phyloP scores from a whole-genome alignment of 64 coral and sea anemone genomes.

The Stichodactyla mertensii region DNA sequence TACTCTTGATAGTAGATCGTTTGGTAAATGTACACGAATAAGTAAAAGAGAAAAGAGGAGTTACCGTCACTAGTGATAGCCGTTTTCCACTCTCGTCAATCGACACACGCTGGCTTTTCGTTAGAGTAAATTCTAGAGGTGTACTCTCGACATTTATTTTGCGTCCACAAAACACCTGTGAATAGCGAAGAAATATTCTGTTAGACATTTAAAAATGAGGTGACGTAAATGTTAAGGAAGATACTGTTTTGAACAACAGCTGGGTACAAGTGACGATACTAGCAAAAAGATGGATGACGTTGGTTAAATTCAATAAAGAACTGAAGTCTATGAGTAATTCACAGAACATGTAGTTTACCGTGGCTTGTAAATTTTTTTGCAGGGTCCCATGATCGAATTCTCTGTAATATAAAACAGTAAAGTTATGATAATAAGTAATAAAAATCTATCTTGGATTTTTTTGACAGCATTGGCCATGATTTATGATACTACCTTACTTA shows the following conservation, averaged over 20 bases:
- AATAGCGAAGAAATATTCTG: not conserved
- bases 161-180: conserved; percentile 76
- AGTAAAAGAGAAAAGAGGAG: not conserved
- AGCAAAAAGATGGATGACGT: not conserved
- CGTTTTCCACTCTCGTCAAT: not conserved
- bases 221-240: too few species aligned
- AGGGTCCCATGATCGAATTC: conserved; percentile 15
- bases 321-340: not conserved
- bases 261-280: too few species aligned
- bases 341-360: not conserved
- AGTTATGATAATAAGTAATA: not conserved
- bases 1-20: too few species aligned
- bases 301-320: not conserved
- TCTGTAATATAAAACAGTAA: not conserved
- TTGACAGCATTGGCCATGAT: not conserved
- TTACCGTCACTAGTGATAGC: not conserved
- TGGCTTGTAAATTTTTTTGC: conserved; percentile 13
- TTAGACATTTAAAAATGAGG: not conserved
- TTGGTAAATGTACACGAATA: not conserved
- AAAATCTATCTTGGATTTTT: not conserved
- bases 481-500: not conserved
- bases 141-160: conserved; percentile 74
- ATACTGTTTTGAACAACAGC: too few species aligned
- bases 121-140: conserved; percentile 59
- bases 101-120: not conserved